Evolutionary conservation across 2,888 invertebrate genomes (phyloP).

Genomic region (Agonum fuliginosum): DNA sequence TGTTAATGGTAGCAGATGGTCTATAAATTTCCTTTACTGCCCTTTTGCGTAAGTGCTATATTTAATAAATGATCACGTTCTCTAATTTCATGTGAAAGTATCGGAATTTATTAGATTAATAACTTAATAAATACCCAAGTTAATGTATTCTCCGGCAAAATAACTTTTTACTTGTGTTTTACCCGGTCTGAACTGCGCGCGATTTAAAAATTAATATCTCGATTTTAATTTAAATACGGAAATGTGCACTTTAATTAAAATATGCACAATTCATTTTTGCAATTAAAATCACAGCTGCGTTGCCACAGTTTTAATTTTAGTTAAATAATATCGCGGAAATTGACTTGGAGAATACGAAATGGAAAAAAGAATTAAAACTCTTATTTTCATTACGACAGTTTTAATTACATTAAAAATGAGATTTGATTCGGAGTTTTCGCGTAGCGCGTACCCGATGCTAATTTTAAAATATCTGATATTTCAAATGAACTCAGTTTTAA

Average conservation of each 20-base stretch:
- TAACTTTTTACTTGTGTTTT: not conserved
- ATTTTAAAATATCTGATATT: slow-evolving; percentile 58
- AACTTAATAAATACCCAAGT: slow-evolving; percentile 30
- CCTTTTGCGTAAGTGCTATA: slow-evolving; percentile 57
- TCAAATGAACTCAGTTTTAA: slow-evolving; percentile 55
- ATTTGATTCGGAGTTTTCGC: slow-evolving; percentile 52
- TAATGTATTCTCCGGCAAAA: not conserved
- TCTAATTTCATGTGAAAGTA: slow-evolving; percentile 39
- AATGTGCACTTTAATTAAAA: slow-evolving; percentile 59
- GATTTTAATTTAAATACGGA: slow-evolving; percentile 52
- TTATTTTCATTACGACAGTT: slow-evolving; percentile 57
- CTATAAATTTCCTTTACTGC: slow-evolving; percentile 58
- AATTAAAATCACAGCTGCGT: slow-evolving; percentile 58
- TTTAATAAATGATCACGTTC: slow-evolving; percentile 51
- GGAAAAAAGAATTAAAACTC: slow-evolving; percentile 54
- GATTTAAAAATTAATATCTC: slow-evolving; percentile 53
- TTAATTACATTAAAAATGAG: slow-evolving; percentile 60
- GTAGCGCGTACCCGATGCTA: slow-evolving; percentile 48
- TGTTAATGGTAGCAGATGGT: slow-evolving; percentile 58
- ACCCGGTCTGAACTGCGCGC: not conserved
- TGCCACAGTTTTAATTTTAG: slow-evolving; percentile 59
- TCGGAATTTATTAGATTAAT: slow-evolving; percentile 45
- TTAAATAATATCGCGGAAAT: slow-evolving; percentile 60
- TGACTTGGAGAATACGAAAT: slow-evolving; percentile 56
- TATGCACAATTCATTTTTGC: slow-evolving; percentile 60